Percentiles rank a stretch among this genome's conserved stretches.
phyloP scores from a whole-genome alignment of 2,113 vertebrate genomes.

The Tetrax tetrax region DNA sequence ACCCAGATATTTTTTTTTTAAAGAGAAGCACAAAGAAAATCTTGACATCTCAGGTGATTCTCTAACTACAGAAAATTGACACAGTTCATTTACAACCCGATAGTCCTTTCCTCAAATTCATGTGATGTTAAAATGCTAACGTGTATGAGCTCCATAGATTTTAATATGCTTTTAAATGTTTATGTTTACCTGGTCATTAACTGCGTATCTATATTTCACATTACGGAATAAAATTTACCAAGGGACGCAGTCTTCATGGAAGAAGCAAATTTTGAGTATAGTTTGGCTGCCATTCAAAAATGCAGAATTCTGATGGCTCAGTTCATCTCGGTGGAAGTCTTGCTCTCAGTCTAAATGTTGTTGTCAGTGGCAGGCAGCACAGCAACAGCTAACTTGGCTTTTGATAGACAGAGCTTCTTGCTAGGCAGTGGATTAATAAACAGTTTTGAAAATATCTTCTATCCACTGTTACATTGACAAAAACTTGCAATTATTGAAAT shows the following conservation, averaged over 20 bases:
- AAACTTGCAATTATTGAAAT: not conserved
- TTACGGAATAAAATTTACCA: not conserved
- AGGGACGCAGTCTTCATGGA: not conserved
- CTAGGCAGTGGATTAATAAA: not conserved
- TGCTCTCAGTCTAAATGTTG: conserved; percentile 19
- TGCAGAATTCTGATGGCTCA: not conserved
- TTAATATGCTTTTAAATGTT: not conserved
- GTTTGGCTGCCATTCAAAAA: conserved; percentile 43
- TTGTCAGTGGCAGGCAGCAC: not conserved
- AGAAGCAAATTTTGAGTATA: not conserved
- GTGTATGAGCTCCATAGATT: not conserved
- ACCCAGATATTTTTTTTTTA: not conserved
- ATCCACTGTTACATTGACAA: not conserved
- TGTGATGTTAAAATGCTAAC: not conserved
- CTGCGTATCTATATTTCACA: not conserved
- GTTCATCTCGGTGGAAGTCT: not conserved
- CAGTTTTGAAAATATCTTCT: not conserved
- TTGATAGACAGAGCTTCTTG: not conserved
- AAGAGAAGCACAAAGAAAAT: not conserved
- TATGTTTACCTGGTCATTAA: not conserved
- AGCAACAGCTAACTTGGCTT: not conserved
- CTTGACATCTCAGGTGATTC: not conserved
- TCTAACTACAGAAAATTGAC: not conserved
- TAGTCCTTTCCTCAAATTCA: not conserved
- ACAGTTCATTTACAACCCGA: not conserved